A percentile compares a stretch with the other conserved stretches of the same genome.
Conservation (phyloP, 1,140 invertebrate genomes). For the Macrosteles quadrilineatus region DNA sequence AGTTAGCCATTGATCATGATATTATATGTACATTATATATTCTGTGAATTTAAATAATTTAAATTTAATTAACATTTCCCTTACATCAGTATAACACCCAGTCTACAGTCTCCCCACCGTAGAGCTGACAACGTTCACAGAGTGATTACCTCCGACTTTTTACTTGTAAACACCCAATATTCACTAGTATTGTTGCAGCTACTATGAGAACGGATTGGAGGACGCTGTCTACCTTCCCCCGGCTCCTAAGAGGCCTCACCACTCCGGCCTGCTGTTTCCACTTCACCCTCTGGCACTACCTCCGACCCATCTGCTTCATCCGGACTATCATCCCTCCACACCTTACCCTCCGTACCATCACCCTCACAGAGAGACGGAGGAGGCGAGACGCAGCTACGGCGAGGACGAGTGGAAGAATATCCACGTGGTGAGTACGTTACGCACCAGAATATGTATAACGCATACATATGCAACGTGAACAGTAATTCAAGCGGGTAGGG, state of each 20-base stretch:
- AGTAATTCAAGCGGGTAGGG: too few species aligned
- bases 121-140: too few species aligned
- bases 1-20: too few species aligned
- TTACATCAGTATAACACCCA: too few species aligned
- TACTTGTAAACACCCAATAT: too few species aligned
- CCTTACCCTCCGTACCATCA: conserved; percentile 39
- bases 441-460: too few species aligned
- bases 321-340: conserved; percentile 42
- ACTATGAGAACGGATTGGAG: conserved; percentile 54
- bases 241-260: conserved; percentile 1
- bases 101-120: too few species aligned
- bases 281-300: conserved; percentile 24
- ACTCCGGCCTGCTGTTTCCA: conserved; percentile 21
- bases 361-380: not conserved
- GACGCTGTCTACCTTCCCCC: conserved; percentile 18
- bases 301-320: conserved; percentile 12
- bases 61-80: too few species aligned
- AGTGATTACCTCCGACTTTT: too few species aligned
- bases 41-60: too few species aligned
- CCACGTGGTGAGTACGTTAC: conserved; percentile 69
- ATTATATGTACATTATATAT: too few species aligned
- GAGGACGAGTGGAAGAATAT: conserved; percentile 89
- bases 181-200: conserved; percentile 46
- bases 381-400: conserved; percentile 37
- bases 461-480: too few species aligned